Percentiles rank a stretch among this genome's conserved stretches.
Evolutionary conservation across 92 coral and sea anemone species (phyloP).

Genomic region (Chrysogorgia sp.): DNA sequence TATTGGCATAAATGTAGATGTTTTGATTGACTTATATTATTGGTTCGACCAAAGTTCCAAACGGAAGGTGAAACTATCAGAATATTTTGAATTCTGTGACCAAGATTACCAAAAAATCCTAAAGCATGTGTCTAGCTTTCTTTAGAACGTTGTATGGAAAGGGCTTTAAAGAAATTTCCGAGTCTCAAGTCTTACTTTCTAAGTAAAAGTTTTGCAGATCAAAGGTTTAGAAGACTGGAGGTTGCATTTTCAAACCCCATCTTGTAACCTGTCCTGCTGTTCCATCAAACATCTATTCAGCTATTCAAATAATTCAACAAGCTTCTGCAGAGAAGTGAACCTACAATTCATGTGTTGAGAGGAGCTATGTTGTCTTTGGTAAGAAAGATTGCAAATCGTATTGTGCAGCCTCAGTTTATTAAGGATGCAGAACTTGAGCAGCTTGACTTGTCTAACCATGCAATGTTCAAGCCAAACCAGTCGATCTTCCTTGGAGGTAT

Average conservation of each 20-base stretch:
- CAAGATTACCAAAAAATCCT: slow-evolving; percentile 44
- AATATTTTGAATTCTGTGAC: slow-evolving; percentile 53
- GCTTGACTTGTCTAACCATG: no score
- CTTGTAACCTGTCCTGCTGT: slow-evolving; percentile 48
- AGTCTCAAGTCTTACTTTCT: slow-evolving; percentile 49
- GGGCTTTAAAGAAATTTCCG: slow-evolving; percentile 54
- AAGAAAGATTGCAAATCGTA: no score
- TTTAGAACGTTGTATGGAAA: slow-evolving; percentile 59
- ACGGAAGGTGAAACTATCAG: slow-evolving; percentile 41
- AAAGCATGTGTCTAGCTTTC: slow-evolving; percentile 54
- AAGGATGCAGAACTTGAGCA: no score
- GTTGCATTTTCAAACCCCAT: slow-evolving; percentile 42
- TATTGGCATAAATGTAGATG: slow-evolving; percentile 40
- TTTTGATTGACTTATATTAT: slow-evolving; percentile 46
- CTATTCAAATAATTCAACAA: slow-evolving; percentile 54
- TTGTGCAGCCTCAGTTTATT: no score
- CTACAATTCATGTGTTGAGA: slow-evolving; percentile 49
- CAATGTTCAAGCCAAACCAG: no score
- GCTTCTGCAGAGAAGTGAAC: slow-evolving; percentile 57
- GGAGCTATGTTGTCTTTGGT: no score
- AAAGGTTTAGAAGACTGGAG: slow-evolving; percentile 48
- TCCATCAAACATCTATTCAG: slow-evolving; percentile 57
- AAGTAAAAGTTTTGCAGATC: slow-evolving; percentile 47
- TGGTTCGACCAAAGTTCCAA: slow-evolving; percentile 55
- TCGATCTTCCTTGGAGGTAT: no score